Percentiles rank a stretch among this genome's conserved stretches.
Conservation (phyloP, 2,797 vertebrate genomes). For the Acanthis flammea region DNA sequence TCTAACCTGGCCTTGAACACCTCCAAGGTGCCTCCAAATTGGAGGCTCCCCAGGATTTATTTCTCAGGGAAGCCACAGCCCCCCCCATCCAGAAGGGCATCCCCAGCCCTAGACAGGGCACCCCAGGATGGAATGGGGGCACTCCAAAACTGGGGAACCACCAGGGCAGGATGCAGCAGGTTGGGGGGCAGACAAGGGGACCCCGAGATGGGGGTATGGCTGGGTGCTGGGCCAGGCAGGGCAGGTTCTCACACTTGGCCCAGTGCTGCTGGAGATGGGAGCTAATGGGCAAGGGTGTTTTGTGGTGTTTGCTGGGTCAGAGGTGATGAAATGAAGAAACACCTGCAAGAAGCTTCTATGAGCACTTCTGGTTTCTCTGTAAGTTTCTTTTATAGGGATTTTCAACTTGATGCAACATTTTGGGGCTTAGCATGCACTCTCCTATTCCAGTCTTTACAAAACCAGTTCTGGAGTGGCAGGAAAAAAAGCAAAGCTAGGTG, state of each 20-base stretch:
- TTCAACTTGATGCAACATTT: neutral
- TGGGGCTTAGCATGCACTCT: neutral
- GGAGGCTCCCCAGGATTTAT: neutral
- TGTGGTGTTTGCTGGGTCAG: neutral
- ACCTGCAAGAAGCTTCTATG: rapidly evolving
- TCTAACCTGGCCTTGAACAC: neutral
- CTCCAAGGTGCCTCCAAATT: neutral
- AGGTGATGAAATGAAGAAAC: neutral
- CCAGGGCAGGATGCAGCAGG: neutral
- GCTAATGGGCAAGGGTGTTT: neutral
- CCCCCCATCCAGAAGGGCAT: neutral
- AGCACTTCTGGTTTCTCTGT: neutral
- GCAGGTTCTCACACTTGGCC: neutral
- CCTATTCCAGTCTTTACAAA: neutral
- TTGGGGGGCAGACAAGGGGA: neutral
- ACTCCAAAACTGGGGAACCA: neutral
- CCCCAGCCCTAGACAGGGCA: neutral
- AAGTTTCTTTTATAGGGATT: neutral
- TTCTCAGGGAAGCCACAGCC: neutral
- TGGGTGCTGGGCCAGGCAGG: rapidly evolving
- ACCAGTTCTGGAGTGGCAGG: neutral
- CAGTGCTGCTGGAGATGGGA: neutral
- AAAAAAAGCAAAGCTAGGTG: neutral
- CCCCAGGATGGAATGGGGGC: too few species aligned
- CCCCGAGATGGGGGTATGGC: rapidly evolving